Conservation (phyloP, 2,888 invertebrate species). For the Folsomia candida region DNA sequence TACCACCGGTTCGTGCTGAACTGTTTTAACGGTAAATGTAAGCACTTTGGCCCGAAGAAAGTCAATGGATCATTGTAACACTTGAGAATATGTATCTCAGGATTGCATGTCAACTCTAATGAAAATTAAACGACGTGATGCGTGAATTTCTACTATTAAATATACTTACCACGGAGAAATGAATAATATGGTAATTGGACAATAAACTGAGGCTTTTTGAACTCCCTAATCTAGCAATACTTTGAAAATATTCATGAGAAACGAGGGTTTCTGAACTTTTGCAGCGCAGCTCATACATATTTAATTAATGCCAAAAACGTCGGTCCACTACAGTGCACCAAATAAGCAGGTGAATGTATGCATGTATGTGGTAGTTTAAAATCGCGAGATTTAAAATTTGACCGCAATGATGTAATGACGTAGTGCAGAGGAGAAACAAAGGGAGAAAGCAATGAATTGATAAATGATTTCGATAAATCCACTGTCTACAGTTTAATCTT, state of each 20-base stretch:
- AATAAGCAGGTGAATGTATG: no score
- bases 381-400: no score
- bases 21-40: background rate
- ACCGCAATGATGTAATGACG: no score
- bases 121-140: no score
- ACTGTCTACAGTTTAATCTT: conserved; percentile 1
- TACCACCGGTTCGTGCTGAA: background rate
- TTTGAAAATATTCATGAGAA: background rate
- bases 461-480: conserved; percentile 1
- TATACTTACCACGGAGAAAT: no score
- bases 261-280: background rate
- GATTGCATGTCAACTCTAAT: background rate
- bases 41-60: background rate
- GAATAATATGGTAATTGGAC: background rate
- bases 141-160: background rate
- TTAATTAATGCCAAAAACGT: background rate
- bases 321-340: no score
- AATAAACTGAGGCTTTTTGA: background rate
- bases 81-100: background rate
- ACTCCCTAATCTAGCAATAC: background rate
- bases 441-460: conserved; percentile 3
- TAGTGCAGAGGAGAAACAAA: background rate
- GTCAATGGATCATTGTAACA: conserved; percentile 5
- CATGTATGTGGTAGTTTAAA: no score
- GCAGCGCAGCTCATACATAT: background rate